Base-by-base conservation (phyloP, 2,113 vertebrate genomes). In the Muntiacus reevesi region DNA sequence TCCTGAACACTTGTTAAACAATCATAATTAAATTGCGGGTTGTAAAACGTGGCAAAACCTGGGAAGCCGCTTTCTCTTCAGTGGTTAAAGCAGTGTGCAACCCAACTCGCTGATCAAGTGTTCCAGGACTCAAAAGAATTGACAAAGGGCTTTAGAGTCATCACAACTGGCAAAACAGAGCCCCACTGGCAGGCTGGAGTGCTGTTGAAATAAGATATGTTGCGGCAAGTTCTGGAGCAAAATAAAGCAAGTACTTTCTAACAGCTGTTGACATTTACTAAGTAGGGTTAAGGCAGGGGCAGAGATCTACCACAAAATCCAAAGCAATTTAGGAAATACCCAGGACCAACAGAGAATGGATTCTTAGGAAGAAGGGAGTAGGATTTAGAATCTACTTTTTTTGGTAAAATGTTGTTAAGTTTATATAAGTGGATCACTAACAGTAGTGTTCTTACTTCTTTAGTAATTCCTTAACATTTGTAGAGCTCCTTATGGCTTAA, bases 181-280 rank as follows among this genome's bases (percentile, higher is more conserved):
- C 71, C 94, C 62, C 83, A n/a, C 10, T 84, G 97, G 86, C 95
- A 96, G 76, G 55, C 94, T 78, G 17, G 82, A 79, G 74, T n/a
- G 45, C 28, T 96, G 54, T 50, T 92, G 95, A 92, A 96, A 98
- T 67, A 96, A 94, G 93, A 97, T 97, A 96, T 28, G 96, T 74
- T 87, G 23, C 52, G 90, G 96, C 87, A 97, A 64, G 90, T 95
- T 97, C 91, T 91, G 74, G n/a, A 79, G 45, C 21, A 55, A 97
- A 96, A 94, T 36, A 78, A 96, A 96, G 81, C 21, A 89, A 92
- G 43, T 87, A 52, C 74, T 97, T 94, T 96, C 94, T 93, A 96
- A 76, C 55, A 96, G 78, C 93, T 89, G 71, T 82, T 84, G 52
- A 94, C 74, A 85, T 92, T 93, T 67, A 91, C 89, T 55, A 92